These are phyloP conservation scores for Chrysemys picta DNA, from an alignment of 2,113 vertebrate genomes.

Conservation along the genomic window DNA sequence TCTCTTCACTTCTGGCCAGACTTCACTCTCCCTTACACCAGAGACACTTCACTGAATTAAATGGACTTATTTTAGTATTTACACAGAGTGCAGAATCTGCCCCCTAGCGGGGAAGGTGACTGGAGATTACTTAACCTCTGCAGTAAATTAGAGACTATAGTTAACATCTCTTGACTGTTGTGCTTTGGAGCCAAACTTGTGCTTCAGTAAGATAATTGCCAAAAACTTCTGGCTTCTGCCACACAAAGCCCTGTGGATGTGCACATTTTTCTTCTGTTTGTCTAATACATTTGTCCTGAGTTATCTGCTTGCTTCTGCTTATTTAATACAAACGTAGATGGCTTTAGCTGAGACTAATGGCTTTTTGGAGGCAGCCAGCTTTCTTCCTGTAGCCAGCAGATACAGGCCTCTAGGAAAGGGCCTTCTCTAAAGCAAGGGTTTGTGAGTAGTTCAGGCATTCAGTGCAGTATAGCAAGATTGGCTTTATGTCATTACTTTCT, in stretches of 20 bases:
- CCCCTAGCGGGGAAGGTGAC: not conserved
- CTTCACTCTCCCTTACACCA: not conserved
- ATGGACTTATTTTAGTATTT: not conserved
- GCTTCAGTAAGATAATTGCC: not conserved
- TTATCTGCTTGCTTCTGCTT: not conserved
- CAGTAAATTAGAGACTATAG: not conserved
- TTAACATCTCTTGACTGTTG: not conserved
- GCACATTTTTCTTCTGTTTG: not conserved
- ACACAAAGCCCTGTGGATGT: not conserved
- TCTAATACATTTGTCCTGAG: not conserved
- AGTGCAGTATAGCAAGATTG: not conserved
- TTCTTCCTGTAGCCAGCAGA: not conserved
- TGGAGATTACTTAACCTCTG: not conserved
- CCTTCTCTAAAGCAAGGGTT: not conserved
- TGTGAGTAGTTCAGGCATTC: not conserved
- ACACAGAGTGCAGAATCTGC: not conserved
- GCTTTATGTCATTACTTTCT: not conserved
- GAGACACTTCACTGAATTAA: not conserved
- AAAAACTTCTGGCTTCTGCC: not conserved
- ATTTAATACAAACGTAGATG: not conserved
- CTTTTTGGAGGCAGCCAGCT: not conserved
- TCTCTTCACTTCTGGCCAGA: not conserved
- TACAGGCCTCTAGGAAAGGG: not conserved
- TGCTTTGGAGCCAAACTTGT: not conserved
- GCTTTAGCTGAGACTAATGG: not conserved